These are phyloP conservation scores for Drosophila meridiana DNA, from an alignment of 2,888 invertebrate genomes.

Conservation along the genomic window DNA sequence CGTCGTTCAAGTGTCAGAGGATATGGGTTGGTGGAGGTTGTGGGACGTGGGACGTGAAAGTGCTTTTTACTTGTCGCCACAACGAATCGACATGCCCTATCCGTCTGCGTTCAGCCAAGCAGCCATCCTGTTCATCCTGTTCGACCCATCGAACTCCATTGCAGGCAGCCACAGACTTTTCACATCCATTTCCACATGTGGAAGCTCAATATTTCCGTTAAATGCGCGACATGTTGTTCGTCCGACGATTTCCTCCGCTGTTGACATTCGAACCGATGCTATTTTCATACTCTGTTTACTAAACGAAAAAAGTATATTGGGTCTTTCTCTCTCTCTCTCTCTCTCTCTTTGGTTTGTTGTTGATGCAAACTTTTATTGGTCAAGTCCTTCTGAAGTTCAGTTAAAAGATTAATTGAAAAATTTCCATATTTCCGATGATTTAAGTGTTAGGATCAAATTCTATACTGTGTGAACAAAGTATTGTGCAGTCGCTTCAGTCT, in stretches of 20 bases:
- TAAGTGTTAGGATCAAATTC: background rate
- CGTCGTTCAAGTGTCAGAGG: constrained; percentile 73
- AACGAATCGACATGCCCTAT: constrained; percentile 31
- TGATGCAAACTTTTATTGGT: background rate
- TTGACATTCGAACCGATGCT: constrained; percentile 28
- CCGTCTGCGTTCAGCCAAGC: constrained; percentile 8
- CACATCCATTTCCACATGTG: constrained; percentile 41
- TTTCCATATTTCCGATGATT: background rate
- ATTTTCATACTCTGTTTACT: constrained; percentile 1
- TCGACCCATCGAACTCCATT: background rate
- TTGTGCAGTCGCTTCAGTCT: background rate
- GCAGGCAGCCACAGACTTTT: constrained; percentile 37
- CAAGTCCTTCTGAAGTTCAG: background rate
- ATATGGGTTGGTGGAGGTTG: background rate
- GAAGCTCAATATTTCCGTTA: constrained; percentile 74
- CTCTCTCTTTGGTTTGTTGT: background rate
- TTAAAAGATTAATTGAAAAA: background rate
- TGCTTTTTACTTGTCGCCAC: constrained; percentile 53
- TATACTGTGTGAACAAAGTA: background rate
- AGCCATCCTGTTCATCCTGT: background rate
- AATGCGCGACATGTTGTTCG: constrained; percentile 66
- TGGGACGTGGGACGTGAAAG: constrained; percentile 41
- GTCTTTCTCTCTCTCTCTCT: too few species aligned
- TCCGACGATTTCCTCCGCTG: constrained; percentile 66
- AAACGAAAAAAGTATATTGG: background rate